Base-by-base conservation (phyloP, 2,113 vertebrate genomes). In the Strigops habroptila region DNA sequence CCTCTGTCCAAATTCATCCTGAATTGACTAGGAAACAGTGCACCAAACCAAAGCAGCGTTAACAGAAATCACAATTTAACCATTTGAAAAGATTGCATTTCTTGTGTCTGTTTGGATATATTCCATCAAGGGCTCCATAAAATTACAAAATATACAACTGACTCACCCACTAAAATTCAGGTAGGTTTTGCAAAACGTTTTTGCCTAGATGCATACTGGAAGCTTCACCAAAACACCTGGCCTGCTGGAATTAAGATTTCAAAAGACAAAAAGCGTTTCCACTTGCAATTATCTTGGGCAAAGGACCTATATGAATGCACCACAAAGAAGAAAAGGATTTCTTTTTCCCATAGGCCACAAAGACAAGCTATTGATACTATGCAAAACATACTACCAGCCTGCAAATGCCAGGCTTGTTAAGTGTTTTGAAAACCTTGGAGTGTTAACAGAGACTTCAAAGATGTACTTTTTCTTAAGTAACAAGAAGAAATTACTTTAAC, bases 21-120 rank as follows among this genome's bases (percentile, higher is more conserved):
- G 71, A 93, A 89, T 22, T 91, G 87, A 94, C 86, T 55, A 95
- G 90, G 89, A 90, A 95, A 91, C 59, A 74, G 77, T 52, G 60
- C 60, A 94, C 70, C 60, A 89, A 88, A 80, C 82, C 89, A 93
- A 93, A 82, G 51, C 67, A 79, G n/a, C 3, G 43, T 75, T 95
- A 92, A 84, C 46, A 95, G 65, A 65, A 94, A 94, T 90, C 69
- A 90, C 74, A 91, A 67, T 82, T 80, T 91, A 91, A 82, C 76
- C 48, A 94, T 90, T 67, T 6, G 3, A 86, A 91, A 80, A 96
- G 49, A 97, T 94, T 62, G 75, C 59, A 67, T 82, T 94, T 91
- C 75, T 91, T 89, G 49, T 68, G 82, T 71, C 75, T 85, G 67
- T 73, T 48, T 95, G 59, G 86, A 92, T 73, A 41, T 14, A 80